Evolutionary conservation across 2,113 vertebrate genomes (phyloP).

Genomic region (Etheostoma spectabile): DNA sequence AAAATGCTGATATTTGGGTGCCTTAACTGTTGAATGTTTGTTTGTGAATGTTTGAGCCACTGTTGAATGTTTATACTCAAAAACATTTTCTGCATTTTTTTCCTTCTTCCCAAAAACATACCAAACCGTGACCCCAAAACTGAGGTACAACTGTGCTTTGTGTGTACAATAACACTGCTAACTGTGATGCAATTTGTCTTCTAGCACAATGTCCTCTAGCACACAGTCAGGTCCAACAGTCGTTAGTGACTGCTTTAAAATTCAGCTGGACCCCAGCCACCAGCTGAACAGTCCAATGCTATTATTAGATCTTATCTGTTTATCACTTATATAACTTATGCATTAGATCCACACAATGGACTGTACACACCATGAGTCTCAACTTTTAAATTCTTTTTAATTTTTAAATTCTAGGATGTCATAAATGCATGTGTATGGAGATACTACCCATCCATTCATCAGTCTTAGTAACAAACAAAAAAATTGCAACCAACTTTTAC

Average conservation of each 20-base stretch:
- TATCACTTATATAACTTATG: constrained; percentile 36
- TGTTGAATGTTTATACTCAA: no score
- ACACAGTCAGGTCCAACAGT: constrained; percentile 25
- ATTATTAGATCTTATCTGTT: constrained; percentile 58
- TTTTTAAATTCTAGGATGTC: not conserved
- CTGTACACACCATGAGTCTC: not conserved
- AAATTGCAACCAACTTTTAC: not conserved
- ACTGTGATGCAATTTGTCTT: constrained; percentile 33
- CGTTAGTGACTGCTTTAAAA: constrained; percentile 43
- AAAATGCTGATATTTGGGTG: no score
- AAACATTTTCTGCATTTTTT: no score
- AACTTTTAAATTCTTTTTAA: not conserved
- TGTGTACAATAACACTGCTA: no score
- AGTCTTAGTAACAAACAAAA: not conserved
- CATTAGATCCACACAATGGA: constrained; percentile 21
- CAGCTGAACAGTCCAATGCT: constrained; percentile 43
- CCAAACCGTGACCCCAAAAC: no score
- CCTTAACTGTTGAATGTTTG: no score
- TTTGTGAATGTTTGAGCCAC: no score
- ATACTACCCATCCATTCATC: not conserved
- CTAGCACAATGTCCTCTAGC: constrained; percentile 1
- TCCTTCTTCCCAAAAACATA: no score
- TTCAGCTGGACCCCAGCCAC: constrained; percentile 50
- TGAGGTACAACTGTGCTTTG: no score
- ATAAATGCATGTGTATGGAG: not conserved